Evolutionary conservation across 1,140 invertebrate genomes (phyloP).

Genomic region (Paraescarpia echinospica): DNA sequence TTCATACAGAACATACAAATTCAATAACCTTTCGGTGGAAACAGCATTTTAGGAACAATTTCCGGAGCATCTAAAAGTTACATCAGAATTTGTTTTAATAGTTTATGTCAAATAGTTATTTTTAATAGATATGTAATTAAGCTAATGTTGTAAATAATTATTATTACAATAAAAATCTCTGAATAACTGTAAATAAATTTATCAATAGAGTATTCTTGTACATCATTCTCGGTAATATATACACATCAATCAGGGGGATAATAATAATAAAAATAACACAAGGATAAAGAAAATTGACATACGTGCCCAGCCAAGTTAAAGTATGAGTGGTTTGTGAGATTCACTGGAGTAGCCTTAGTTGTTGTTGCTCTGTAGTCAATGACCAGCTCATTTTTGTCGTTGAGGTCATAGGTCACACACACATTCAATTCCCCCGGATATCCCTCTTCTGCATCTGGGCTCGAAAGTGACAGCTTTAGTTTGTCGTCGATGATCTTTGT

Average conservation of each 20-base stretch:
- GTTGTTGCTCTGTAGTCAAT: constrained; percentile 75
- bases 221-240: neutral
- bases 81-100: too few relatives aligned
- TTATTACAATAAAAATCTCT: neutral
- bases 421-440: constrained; percentile 74
- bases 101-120: too few relatives aligned
- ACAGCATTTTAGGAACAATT: too few relatives aligned
- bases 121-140: too few relatives aligned
- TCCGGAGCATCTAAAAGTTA: too few relatives aligned
- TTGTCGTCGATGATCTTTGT: constrained; percentile 18
- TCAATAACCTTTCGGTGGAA: too few relatives aligned
- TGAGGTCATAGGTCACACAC: constrained; percentile 72
- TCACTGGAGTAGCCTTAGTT: constrained; percentile 80
- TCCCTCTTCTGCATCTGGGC: constrained; percentile 79
- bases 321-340: constrained; percentile 90
- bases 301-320: constrained; percentile 89
- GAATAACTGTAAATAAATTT: too few relatives aligned
- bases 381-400: constrained; percentile 70
- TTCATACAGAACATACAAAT: too few relatives aligned
- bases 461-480: constrained; percentile 62
- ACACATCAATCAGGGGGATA: neutral
- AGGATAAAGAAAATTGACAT: constrained; percentile 36
- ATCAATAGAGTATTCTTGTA: too few relatives aligned
- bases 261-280: neutral
- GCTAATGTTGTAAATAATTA: too few relatives aligned